These are phyloP conservation scores for Catocala nupta DNA, from an alignment of 2,888 invertebrate genomes.

Conservation along the genomic window DNA sequence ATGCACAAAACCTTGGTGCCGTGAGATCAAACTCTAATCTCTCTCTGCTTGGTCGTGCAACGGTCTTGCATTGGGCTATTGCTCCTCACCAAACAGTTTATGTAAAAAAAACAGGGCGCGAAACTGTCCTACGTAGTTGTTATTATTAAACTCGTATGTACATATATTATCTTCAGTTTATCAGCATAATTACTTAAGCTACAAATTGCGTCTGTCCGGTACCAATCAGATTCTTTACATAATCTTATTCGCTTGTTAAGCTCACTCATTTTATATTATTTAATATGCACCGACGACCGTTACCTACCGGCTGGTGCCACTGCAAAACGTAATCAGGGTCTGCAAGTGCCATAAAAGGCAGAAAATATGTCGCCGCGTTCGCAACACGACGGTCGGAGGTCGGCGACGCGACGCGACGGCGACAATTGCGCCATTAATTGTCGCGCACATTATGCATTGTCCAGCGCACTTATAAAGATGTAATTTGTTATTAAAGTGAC, in stretches of 20 bases:
- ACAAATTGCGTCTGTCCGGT: conserved; percentile 15
- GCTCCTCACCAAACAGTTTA: no score
- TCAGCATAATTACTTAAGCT: conserved; percentile 2
- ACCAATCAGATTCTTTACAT: conserved; percentile 10
- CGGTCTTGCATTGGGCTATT: no score
- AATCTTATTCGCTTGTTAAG: conserved; percentile 3
- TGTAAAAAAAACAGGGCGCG: no score
- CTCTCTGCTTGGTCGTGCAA: no score
- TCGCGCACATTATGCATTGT: conserved; percentile 42
- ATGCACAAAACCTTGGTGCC: no score
- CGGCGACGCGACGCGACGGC: conserved; percentile 52
- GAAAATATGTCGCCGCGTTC: conserved; percentile 49
- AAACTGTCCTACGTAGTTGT: no score
- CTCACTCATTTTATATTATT: background rate
- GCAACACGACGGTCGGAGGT: conserved; percentile 51
- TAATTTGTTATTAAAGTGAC: background rate
- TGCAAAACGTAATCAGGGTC: conserved; percentile 65
- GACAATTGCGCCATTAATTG: conserved; percentile 47
- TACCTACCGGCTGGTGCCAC: conserved; percentile 29
- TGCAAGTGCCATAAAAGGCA: conserved; percentile 66
- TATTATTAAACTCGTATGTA: no score
- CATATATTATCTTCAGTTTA: background rate
- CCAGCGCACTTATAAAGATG: conserved; percentile 32
- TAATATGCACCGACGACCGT: conserved; percentile 22
- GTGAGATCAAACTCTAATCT: no score